These are phyloP conservation scores for Aquatica leii DNA, from an alignment of 2,888 invertebrate species.

Conservation along the genomic window DNA sequence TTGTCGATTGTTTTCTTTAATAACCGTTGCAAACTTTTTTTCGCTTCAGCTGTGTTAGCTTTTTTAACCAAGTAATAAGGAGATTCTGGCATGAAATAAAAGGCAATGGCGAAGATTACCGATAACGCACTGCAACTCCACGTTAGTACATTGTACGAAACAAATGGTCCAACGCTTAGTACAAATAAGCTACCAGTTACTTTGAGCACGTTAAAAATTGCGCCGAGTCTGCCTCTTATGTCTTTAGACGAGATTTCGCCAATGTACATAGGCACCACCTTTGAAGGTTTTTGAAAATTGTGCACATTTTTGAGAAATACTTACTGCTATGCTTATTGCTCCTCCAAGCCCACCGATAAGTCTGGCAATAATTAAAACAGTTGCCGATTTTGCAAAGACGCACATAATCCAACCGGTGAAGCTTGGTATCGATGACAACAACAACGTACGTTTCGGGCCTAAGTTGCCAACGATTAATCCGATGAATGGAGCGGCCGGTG, in stretches of 20 bases:
- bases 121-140: slow-evolving; percentile 54
- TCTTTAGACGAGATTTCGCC: slow-evolving; percentile 66
- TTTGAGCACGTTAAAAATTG: slow-evolving; percentile 56
- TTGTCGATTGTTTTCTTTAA: slow-evolving; percentile 21
- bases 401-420: slow-evolving; percentile 63
- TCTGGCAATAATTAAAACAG: background rate
- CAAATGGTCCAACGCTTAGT: slow-evolving; percentile 56
- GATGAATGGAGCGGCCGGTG: slow-evolving; percentile 65
- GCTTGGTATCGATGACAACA: slow-evolving; percentile 64
- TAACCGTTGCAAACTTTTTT: slow-evolving; percentile 48
- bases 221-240: slow-evolving; percentile 60
- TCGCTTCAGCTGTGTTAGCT: slow-evolving; percentile 54
- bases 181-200: slow-evolving; percentile 57
- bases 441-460: slow-evolving; percentile 66
- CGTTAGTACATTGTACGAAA: slow-evolving; percentile 55
- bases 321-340: background rate
- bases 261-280: slow-evolving; percentile 59
- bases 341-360: background rate
- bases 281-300: background rate
- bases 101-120: slow-evolving; percentile 53
- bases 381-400: slow-evolving; percentile 47
- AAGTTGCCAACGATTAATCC: slow-evolving; percentile 65
- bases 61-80: slow-evolving; percentile 57
- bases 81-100: slow-evolving; percentile 60
- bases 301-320: background rate